Evolutionary conservation across 2,113 vertebrate species (phyloP), one percentile per base, ranked within the genome.

Genomic region (Amblyornis subalaris): DNA sequence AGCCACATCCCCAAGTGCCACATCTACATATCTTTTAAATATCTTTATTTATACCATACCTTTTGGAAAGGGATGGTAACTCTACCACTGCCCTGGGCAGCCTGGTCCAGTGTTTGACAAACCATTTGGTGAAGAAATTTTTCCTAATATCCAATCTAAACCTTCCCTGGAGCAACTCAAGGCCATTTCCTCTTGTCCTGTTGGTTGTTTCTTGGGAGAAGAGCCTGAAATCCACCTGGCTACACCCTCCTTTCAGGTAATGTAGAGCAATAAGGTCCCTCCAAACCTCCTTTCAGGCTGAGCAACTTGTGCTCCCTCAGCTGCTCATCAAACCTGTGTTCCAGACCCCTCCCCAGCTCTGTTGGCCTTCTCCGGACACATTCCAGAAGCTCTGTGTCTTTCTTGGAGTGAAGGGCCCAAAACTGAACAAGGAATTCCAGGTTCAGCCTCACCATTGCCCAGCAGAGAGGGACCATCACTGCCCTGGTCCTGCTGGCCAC

Each of bases 261-360:
- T n/a, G 15, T 10, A 23, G 24, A 48, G 15, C 2, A 0, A 40
- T 35, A 65, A 6, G 1, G 19, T 74, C 3, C 8, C 15, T 48
- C 50, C 10, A 20, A 65, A 42, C 29, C n/a, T 65, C 24, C 24
- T 48, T 40, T 40, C 50, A 40, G 23, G 12, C 6, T 74, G 35
- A 74, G 55, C 35, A 57, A 57, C 28, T 24, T 65, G 24, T 48
- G 6, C 35, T 66, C 24, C 24, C 10, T 74, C 35, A 66, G 12
- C 35, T 35, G 7, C 60, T 55, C 35, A 40, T 40, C 42, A 85
- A n/a, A 29, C 28, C 40, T 33, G 15, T 40, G 24, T 15, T 40
- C 35, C 51, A 57, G 50, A 74, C 31, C 10, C 10, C 35, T 48
- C 10, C n/a, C 4, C n/a, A 57, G 42, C 31, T 75, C 10, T 7